Evolutionary conservation across 2,113 vertebrate genomes (phyloP).

Genomic region (Hyperoodon ampullatus): DNA sequence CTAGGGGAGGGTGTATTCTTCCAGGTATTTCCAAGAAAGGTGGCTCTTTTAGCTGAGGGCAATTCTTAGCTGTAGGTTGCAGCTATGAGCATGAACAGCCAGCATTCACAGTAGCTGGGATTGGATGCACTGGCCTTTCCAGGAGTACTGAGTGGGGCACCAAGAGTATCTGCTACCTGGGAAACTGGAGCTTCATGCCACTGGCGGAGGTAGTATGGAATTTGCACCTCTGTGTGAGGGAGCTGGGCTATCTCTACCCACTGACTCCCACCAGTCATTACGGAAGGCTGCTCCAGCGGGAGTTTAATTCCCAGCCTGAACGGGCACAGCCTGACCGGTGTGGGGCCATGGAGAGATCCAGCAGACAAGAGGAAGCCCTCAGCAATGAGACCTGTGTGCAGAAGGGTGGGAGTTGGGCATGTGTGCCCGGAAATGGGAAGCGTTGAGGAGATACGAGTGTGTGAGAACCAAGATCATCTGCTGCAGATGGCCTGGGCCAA

Average conservation of each 20-base stretch:
- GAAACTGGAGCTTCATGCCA: background rate
- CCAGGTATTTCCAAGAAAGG: background rate
- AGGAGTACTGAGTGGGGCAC: background rate
- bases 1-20: rapidly evolving
- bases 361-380: background rate
- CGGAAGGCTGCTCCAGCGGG: background rate
- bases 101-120: rapidly evolving
- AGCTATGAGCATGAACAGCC: background rate
- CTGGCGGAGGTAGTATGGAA: rapidly evolving
- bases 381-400: rapidly evolving
- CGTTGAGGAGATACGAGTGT: rapidly evolving
- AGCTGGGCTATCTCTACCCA: background rate
- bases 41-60: background rate
- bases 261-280: rapidly evolving
- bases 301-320: background rate
- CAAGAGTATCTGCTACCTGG: rapidly evolving
- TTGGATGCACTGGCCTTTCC: background rate
- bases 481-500: background rate
- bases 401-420: background rate
- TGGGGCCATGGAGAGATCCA: background rate
- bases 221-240: background rate
- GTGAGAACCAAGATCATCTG: no score
- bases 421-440: background rate
- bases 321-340: background rate
- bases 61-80: background rate